Percentiles rank a stretch among this genome's conserved stretches.
phyloP scores from a whole-genome alignment of 2,888 invertebrate genomes.

The Lepidonotus clava region DNA sequence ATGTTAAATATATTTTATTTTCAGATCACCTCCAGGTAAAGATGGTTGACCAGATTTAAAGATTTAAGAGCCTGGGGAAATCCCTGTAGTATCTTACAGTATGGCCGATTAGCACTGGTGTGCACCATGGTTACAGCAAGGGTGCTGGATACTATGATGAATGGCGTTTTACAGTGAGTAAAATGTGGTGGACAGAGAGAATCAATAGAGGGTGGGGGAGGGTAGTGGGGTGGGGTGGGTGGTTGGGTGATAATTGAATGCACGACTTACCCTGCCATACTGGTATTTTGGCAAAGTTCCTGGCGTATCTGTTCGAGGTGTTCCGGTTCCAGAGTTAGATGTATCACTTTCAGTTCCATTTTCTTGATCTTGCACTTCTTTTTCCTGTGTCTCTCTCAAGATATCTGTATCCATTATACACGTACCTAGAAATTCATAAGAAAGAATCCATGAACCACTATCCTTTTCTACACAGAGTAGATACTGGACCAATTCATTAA shows the following conservation, averaged over 20 bases:
- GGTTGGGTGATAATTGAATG: no score
- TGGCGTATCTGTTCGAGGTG: conserved; percentile 68
- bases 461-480: no score
- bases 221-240: no score
- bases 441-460: no score
- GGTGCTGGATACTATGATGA: no score
- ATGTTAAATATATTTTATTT: no score
- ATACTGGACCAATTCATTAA: no score
- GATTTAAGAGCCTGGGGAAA: not conserved
- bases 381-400: conserved; percentile 23
- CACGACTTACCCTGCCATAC: conserved; percentile 73
- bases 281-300: conserved; percentile 74
- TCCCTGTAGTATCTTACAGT: not conserved
- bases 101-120: no score
- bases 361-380: conserved; percentile 32
- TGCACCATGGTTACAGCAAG: not conserved
- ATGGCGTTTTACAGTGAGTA: no score
- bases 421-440: not conserved
- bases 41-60: not conserved
- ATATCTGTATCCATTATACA: conserved; percentile 14
- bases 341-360: conserved; percentile 40
- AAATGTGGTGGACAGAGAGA: no score
- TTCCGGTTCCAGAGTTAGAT: conserved; percentile 47
- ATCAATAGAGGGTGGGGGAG: no score
- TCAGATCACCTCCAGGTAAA: no score